Base-by-base conservation (phyloP, 2,888 invertebrate species). In the Amaurobius ferox region DNA sequence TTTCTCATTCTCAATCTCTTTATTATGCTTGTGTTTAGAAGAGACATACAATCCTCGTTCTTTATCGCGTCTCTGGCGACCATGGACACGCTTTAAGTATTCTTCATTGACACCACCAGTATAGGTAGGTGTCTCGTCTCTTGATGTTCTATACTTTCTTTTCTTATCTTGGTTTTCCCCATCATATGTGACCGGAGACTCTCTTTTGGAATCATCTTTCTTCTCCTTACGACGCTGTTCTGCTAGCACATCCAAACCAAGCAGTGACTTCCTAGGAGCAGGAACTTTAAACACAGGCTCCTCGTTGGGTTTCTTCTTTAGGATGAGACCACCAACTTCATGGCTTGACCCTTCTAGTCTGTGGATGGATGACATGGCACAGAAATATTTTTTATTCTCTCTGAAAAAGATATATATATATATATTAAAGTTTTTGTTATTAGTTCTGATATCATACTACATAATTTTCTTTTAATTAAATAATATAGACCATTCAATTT, bases 91-190 rank as follows among this genome's bases (percentile, higher is more conserved):
- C 89, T 95, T 94, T 79, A 94, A 93, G 0, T 96, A 96, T 90
- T 94, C 94, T 79, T 94, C 94, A 32, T 96, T 96, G 28, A 98
- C 95, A 5, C 98, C 98, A 3, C 98, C 98, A 0, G 98, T 97
- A 90, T 98, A 95, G 0, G 98, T 96, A 0, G 98, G 98, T 0
- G 98, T 98, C 92, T 98, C 98, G 90, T 95, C 95, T 89, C 95
- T 94, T 13, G 94, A 93, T 70, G 94, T 93, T 68, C 98, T 94
- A 90, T 97, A 96, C 91, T 96, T 95, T 28, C 87, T 78, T 26
- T 73, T 66, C 30, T 80, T 44, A 23, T 79, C 44, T 39, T 79
- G 73, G 9, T 79, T 79, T 64, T 77, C 72, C 13, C 64, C 32
- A 62, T 80, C 80, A 40, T 39, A 61, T 26, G n/a, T 23, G 23